Evolutionary conservation across 2,113 vertebrate species (phyloP).

Genomic region (Periophthalmodon schlosseri): DNA sequence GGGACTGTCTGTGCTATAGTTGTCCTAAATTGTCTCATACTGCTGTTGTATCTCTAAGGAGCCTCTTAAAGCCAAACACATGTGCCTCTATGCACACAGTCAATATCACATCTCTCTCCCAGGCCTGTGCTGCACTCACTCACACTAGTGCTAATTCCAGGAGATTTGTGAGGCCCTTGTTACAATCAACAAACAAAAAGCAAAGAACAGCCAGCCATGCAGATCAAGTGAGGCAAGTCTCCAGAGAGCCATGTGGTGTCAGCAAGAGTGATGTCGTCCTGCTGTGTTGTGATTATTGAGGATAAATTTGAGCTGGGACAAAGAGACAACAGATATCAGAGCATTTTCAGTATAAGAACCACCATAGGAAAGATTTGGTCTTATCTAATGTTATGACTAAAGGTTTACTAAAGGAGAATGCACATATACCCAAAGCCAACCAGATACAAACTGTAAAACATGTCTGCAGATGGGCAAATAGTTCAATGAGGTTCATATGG

Average conservation of each 20-base stretch:
- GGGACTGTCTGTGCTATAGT: background rate
- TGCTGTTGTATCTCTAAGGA: constrained; percentile 12
- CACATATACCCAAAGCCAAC: too few relatives aligned
- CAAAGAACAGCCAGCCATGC: constrained; percentile 53
- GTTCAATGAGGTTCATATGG: too few relatives aligned
- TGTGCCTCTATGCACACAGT: constrained; percentile 20
- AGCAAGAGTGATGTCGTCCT: constrained; percentile 60
- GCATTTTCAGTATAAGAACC: too few relatives aligned
- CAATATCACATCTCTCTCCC: constrained; percentile 30
- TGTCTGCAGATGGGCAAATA: too few relatives aligned
- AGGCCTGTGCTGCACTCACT: constrained; percentile 36
- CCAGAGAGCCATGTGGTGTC: constrained; percentile 59
- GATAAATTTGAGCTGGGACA: constrained; percentile 58
- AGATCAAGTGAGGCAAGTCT: constrained; percentile 70
- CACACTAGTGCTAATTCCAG: constrained; percentile 51
- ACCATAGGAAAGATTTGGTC: too few relatives aligned
- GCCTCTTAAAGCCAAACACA: constrained; percentile 26
- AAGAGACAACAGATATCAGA: constrained; percentile 36
- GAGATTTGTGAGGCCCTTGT: constrained; percentile 58
- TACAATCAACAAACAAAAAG: constrained; percentile 52
- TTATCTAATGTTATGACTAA: too few relatives aligned
- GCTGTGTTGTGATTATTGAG: constrained; percentile 68
- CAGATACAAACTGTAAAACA: too few relatives aligned
- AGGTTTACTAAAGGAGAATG: too few relatives aligned
- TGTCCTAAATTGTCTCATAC: background rate